Base-by-base conservation (phyloP, 1,140 invertebrate species). In the Pseudomyrmex gracilis region DNA sequence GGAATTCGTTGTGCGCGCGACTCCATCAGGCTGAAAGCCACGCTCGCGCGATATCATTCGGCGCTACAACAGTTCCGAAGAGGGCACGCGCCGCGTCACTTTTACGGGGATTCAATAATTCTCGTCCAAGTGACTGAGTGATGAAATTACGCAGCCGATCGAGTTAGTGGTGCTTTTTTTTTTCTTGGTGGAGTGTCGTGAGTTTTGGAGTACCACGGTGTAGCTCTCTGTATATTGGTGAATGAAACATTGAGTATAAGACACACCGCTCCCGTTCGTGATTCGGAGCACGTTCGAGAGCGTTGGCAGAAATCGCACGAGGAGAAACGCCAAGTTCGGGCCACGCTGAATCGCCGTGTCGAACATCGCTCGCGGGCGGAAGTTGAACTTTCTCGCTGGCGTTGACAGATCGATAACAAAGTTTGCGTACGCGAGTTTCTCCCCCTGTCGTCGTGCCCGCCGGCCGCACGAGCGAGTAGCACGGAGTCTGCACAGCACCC, bases 331-430 rank as follows among this genome's bases (percentile, higher is more conserved):
- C 47, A 45, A 61, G 47, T 24, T 64, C 73, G 64, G 63, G 58
- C 12, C 63, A 73, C 67, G 63, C 78, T 71, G 85, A 77, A 84
- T 57, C 61, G 53, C 64, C 58, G 64, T 47, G 74, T 68, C 63
- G 83, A 83, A 86, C 74, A 90, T 87, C 87, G 71, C 71, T 89
- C 83, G 85, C 83, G 74, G 83, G 67, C 82, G 84, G 77, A 76
- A 89, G 83, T 85, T 84, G 86, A 91, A 91, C 82, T 91, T 91
- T 90, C 83, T 87, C 85, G 73, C 78, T 87, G 84, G 89, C 87
- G 88, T 90, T 91, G 90, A 91, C 90, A 91, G 90, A 91, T 91
- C 89, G 90, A 91, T 91, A 91, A 88, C 83, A 80, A 91, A 90
- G 86, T 91, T 91, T 90, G 83, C 78, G 85, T 85, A 77, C 87